Percentiles rank a stretch among this genome's conserved stretches.
Conservation (phyloP, 92 coral and sea anemone species). For the Actinernus sp. region DNA sequence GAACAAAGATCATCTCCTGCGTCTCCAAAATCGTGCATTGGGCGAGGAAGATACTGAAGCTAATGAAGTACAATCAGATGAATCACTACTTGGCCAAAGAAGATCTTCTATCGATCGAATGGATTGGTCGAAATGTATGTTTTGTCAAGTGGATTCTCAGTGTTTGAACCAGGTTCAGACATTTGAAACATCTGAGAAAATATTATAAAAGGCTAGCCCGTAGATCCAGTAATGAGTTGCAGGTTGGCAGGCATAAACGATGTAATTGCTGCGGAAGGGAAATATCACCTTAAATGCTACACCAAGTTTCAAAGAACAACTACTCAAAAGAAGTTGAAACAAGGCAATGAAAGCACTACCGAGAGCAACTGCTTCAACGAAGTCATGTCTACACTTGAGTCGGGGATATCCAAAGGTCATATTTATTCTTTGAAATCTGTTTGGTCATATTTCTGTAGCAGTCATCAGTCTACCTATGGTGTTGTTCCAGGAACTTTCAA, state of each 20-base stretch:
- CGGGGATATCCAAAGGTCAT: too few species aligned
- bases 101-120: background rate
- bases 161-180: constrained; percentile 58
- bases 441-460: constrained; percentile 46
- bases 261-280: constrained; percentile 61
- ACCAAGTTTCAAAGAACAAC: constrained; percentile 24
- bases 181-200: constrained; percentile 37
- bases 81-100: too few species aligned
- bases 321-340: too few species aligned
- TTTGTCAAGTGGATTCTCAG: constrained; percentile 45
- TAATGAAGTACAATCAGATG: constrained; percentile 36
- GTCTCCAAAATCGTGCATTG: too few species aligned
- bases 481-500: constrained; percentile 34
- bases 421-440: constrained; percentile 60
- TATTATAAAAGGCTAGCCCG: constrained; percentile 4
- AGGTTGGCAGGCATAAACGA: constrained; percentile 49
- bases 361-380: too few species aligned
- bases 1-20: too few species aligned
- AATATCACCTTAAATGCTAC: constrained; percentile 58
- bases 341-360: too few species aligned
- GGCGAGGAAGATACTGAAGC: too few species aligned
- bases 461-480: constrained; percentile 27
- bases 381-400: too few species aligned
- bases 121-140: constrained; percentile 54
- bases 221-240: constrained; percentile 29